These are phyloP conservation scores for Drosophila limbata DNA, from an alignment of 2,888 invertebrate species.

Conservation along the genomic window DNA sequence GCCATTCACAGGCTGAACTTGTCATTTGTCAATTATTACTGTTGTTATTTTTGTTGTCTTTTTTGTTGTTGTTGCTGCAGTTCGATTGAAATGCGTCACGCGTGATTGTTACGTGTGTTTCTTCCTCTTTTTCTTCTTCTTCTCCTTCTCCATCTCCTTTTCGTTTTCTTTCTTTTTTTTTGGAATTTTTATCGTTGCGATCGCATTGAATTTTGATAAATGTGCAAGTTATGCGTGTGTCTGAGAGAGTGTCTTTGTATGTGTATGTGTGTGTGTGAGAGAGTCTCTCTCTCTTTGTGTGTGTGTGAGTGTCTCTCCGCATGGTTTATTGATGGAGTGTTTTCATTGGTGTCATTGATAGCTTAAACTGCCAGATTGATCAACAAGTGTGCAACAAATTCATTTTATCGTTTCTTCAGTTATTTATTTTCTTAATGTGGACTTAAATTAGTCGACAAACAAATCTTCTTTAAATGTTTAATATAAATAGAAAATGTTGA, in stretches of 20 bases:
- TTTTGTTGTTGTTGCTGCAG: conserved; percentile 36
- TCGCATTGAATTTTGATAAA: conserved; percentile 59
- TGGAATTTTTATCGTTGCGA: conserved; percentile 40
- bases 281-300: conserved; percentile 30
- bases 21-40: conserved; percentile 23
- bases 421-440: neutral
- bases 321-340: conserved; percentile 36
- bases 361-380: conserved; percentile 19
- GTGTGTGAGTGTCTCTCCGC: neutral
- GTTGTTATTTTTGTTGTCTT: conserved; percentile 14
- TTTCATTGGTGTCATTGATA: conserved; percentile 5
- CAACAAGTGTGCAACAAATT: conserved; percentile 32
- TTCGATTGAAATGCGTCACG: conserved; percentile 68
- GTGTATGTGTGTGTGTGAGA: conserved; percentile 26
- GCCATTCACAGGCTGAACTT: conserved; percentile 52
- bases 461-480: neutral
- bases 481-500: neutral
- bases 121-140: conserved; percentile 9
- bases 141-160: neutral
- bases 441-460: neutral
- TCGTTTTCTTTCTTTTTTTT: conserved; percentile 5
- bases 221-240: conserved; percentile 16
- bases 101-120: conserved; percentile 65
- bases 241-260: conserved; percentile 14
- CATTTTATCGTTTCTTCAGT: too few relatives aligned